These are phyloP conservation scores for Watsonalla binaria DNA, from an alignment of 2,888 invertebrate species.

Conservation along the genomic window DNA sequence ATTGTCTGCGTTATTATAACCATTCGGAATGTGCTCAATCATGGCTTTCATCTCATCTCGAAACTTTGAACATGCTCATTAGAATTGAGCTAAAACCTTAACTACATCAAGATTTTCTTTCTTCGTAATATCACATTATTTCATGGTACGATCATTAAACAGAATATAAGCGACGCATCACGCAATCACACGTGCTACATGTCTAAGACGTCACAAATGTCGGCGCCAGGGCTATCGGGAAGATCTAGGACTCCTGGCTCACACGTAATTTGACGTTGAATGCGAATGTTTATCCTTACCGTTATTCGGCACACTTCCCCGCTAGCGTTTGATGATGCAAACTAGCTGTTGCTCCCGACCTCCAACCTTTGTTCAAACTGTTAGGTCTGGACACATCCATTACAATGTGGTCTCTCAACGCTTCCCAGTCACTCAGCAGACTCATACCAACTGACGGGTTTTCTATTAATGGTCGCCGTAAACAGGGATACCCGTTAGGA, in stretches of 20 bases:
- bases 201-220: not conserved
- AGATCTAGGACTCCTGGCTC: conserved; percentile 28
- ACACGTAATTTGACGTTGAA: conserved; percentile 59
- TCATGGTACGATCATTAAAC: too few species aligned
- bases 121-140: too few species aligned
- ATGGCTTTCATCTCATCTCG: not conserved
- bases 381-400: conserved; percentile 46
- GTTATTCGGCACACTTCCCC: conserved; percentile 68
- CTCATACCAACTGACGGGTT: conserved; percentile 19
- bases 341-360: conserved; percentile 67
- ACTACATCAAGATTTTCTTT: too few species aligned
- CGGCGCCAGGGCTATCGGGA: conserved; percentile 14
- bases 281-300: conserved; percentile 65
- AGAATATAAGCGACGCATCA: too few species aligned
- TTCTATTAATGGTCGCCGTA: conserved; percentile 25
- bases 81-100: too few species aligned
- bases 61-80: not conserved
- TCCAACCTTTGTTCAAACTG: conserved; percentile 70
- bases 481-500: conserved; percentile 65
- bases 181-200: too few species aligned
- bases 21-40: conserved; percentile 4
- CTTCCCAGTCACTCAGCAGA: conserved; percentile 13
- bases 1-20: conserved; percentile 16
- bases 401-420: conserved; percentile 21
- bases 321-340: conserved; percentile 51